phyloP scores from a whole-genome alignment of 2,888 invertebrate genomes.

The Calliopum simillimum region DNA sequence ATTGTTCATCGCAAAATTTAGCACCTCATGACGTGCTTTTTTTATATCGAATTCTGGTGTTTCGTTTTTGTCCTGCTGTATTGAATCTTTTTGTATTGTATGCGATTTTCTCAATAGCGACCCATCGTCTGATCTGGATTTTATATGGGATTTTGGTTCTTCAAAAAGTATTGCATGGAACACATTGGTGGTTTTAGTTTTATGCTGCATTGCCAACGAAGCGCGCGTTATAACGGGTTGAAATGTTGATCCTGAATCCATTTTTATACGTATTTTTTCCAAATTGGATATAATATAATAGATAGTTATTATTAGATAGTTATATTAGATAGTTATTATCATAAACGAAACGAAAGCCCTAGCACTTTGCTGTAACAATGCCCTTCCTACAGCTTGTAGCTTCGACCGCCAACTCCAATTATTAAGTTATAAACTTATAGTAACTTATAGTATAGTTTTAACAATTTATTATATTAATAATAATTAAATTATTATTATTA shows the following conservation, averaged over 20 bases:
- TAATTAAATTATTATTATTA: too few relatives aligned
- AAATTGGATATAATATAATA: too few relatives aligned
- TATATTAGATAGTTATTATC: too few relatives aligned
- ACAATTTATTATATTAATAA: too few relatives aligned
- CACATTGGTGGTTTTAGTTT: slow-evolving; percentile 45
- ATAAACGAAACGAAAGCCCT: too few relatives aligned
- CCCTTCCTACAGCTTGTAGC: too few relatives aligned
- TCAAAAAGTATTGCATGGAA: slow-evolving; percentile 61
- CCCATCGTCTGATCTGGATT: background rate
- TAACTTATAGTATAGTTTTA: too few relatives aligned
- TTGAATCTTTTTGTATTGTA: background rate
- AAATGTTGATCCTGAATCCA: slow-evolving; percentile 45
- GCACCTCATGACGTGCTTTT: slow-evolving; percentile 81
- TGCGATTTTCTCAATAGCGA: background rate
- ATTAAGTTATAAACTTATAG: too few relatives aligned
- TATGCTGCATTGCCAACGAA: slow-evolving; percentile 56
- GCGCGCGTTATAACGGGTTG: slow-evolving; percentile 63
- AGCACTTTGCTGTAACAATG: too few relatives aligned
- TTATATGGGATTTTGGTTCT: slow-evolving; percentile 46
- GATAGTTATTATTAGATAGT: too few relatives aligned
- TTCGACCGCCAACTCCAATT: too few relatives aligned
- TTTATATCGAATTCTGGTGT: slow-evolving; percentile 76
- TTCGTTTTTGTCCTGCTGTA: slow-evolving; percentile 34
- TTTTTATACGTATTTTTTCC: background rate
- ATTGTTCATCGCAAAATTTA: slow-evolving; percentile 82